Evolutionary conservation across 35 echinoderm and acorn worm species (phyloP).

Genomic region (Lytechinus variegatus): DNA sequence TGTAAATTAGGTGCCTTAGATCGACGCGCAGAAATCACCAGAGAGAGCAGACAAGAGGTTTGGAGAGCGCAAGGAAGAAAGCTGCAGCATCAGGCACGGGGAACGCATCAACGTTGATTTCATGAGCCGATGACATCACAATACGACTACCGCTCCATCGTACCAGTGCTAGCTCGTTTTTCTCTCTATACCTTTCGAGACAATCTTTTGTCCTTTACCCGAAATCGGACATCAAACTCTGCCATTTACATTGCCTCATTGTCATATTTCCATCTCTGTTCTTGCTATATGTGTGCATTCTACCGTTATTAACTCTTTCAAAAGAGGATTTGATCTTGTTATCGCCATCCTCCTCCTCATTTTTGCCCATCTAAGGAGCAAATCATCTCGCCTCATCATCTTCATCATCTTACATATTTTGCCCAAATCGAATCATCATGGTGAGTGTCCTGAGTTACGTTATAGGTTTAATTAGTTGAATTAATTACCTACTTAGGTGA

Average conservation of each 20-base stretch:
- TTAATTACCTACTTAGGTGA: background rate
- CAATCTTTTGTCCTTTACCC: background rate
- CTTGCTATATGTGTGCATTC: background rate
- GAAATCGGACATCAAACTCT: conserved; percentile 2
- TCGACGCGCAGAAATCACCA: background rate
- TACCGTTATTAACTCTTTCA: background rate
- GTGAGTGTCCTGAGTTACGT: background rate
- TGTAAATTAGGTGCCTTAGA: background rate
- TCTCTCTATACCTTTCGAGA: background rate
- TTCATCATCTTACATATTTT: background rate
- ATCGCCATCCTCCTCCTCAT: background rate
- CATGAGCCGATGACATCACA: background rate
- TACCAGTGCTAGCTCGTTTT: background rate
- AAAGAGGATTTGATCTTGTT: background rate
- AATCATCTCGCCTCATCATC: background rate
- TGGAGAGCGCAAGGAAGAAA: background rate
- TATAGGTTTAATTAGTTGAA: background rate
- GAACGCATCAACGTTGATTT: background rate
- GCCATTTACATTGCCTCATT: background rate
- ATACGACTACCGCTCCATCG: background rate
- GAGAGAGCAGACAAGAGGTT: background rate
- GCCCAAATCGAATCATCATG: background rate
- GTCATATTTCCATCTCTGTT: background rate
- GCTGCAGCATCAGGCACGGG: background rate
- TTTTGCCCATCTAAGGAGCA: background rate